phyloP scores from a whole-genome alignment of 1,140 invertebrate species.

The Mizuhopecten yessoensis region DNA sequence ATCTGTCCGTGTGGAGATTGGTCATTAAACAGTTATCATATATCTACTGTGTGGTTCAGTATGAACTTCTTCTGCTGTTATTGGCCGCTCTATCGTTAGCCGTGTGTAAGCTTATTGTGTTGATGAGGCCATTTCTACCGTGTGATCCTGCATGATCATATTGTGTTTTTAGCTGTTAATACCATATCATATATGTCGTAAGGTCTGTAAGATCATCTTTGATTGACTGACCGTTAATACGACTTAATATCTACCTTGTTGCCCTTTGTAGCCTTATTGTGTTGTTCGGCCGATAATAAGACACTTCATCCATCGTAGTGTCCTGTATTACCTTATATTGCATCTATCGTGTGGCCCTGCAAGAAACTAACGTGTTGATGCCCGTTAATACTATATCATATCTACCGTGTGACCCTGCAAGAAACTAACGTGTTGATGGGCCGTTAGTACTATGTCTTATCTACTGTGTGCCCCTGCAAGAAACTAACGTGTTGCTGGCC shows the following conservation, averaged over 20 bases:
- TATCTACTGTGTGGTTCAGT: not conserved
- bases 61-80: too few species aligned
- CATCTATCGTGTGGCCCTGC: not conserved
- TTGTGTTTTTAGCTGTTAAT: too few species aligned
- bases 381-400: too few species aligned
- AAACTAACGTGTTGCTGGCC: too few species aligned
- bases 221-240: not conserved
- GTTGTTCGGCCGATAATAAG: not conserved
- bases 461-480: not conserved
- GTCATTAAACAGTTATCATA: too few species aligned
- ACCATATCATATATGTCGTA: not conserved
- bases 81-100: too few species aligned
- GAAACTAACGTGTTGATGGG: not conserved
- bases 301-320: too few species aligned
- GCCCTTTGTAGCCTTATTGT: not conserved
- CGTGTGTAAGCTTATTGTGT: too few species aligned
- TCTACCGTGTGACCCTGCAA: not conserved
- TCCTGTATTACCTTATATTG: too few species aligned
- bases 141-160: not conserved
- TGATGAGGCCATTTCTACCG: not conserved
- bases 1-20: too few species aligned
- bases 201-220: too few species aligned
- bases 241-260: not conserved
- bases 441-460: not conserved
- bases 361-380: too few species aligned